Base-by-base conservation (phyloP, 2,888 invertebrate species). In the Seira ritae region DNA sequence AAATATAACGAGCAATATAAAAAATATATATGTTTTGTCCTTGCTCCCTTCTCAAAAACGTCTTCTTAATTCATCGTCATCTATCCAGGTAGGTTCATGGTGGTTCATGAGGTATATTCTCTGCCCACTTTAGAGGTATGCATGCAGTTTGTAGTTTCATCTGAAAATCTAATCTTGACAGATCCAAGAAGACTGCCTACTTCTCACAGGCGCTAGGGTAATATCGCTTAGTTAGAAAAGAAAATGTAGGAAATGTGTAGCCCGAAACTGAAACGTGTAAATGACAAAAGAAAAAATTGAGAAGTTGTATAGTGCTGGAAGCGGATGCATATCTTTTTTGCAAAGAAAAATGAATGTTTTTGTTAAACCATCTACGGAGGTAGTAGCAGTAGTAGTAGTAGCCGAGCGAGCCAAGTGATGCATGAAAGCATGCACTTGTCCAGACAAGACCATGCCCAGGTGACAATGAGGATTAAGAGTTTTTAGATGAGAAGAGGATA, bases 121-220 rank as follows among this genome's bases (percentile, higher is more conserved):
- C 15, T 20, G 10, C 15, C 67, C 65, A 42, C 15, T 69, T 17
- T 67, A 19, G 15, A 67, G 19, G 17, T 1, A 37, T 4, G 8
- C 69, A 31, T 6, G 67, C 1, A 68, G 23, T 68, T 60, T 60
- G 17, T n/a, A 23, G 15, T 78, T 69, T 79, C 79, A 79, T 72
- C 72, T 80, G n/a, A 23, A 72, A 20, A 24, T 37, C 55, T 42
- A 17, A 80, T 73, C 80, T 73, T 80, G 80, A 80, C 80, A 80
- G 17, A 55, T 80, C 73, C 68, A n/a, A n/a, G n/a, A n/a, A n/a
- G n/a, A n/a, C n/a, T n/a, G n/a, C n/a, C n/a, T n/a, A n/a, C n/a
- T n/a, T n/a, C n/a, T n/a, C n/a, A n/a, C n/a, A n/a, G n/a, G n/a
- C n/a, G n/a, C n/a, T 42, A 42, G 42, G 42, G 42, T 42, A 42